phyloP scores from a whole-genome alignment of 2,113 vertebrate species.

The Platysternon megacephalum region DNA sequence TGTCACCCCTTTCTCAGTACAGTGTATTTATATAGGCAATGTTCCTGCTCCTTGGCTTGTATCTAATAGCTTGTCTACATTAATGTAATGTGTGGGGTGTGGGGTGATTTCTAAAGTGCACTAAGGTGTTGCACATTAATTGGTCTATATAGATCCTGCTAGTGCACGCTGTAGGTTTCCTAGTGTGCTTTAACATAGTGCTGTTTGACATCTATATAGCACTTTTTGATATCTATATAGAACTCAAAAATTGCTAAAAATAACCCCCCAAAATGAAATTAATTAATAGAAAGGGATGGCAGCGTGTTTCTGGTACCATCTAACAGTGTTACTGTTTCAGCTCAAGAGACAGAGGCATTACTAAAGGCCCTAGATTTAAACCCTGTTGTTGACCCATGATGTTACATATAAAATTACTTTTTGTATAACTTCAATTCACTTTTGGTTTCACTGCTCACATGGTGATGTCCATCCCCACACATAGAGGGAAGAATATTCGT shows the following conservation, averaged over 20 bases:
- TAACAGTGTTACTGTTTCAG: not conserved
- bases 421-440: not conserved
- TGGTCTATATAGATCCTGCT: not conserved
- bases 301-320: not conserved
- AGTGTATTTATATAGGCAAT: not conserved
- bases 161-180: not conserved
- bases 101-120: not conserved
- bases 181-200: not conserved
- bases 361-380: not conserved
- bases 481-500: rapidly evolving
- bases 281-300: not conserved
- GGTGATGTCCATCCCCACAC: not conserved
- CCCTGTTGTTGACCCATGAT: not conserved
- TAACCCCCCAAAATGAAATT: too few species aligned
- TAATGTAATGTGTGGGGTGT: not conserved
- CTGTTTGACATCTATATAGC: not conserved
- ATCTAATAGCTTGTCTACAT: not conserved
- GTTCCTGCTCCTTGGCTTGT: not conserved
- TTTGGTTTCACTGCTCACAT: rapidly evolving
- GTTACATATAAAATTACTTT: not conserved
- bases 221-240: too few species aligned
- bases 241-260: too few species aligned
- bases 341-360: not conserved
- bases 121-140: not conserved
- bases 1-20: not conserved